A percentile compares a stretch with the other conserved stretches of the same genome.
These are phyloP conservation scores for Neosilurus hyrtlii DNA, from an alignment of 2,797 vertebrate species.

Conservation along the genomic window DNA sequence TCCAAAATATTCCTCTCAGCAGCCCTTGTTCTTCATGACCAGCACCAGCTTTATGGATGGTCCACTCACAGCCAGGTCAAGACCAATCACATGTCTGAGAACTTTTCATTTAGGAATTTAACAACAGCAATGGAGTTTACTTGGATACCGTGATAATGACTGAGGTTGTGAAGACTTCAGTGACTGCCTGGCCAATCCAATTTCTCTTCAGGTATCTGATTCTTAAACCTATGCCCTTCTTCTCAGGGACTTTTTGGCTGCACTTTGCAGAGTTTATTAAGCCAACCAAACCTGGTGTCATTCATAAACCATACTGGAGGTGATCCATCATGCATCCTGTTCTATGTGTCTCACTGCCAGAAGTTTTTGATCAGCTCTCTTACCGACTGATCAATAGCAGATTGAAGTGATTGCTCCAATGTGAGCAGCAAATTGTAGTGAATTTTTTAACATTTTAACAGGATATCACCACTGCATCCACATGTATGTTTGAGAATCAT, in stretches of 20 bases:
- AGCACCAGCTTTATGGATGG: background rate
- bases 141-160: too few relatives aligned
- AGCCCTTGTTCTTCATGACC: background rate
- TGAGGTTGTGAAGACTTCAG: background rate
- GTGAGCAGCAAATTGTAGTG: background rate
- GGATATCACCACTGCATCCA: background rate
- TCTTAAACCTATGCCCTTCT: background rate
- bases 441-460: background rate
- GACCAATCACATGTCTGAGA: background rate
- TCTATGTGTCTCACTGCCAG: conserved; percentile 2
- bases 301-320: conserved; percentile 5
- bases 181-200: background rate
- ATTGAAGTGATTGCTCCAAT: background rate
- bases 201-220: background rate
- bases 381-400: background rate
- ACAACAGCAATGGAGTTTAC: background rate
- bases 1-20: background rate
- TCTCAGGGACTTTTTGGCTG: background rate
- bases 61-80: background rate
- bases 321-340: conserved; percentile 10
- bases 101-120: background rate
- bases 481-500: background rate
- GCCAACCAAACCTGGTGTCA: conserved; percentile 15
- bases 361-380: conserved; percentile 1
- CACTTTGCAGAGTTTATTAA: conserved; percentile 8